Percentiles rank a stretch among this genome's conserved stretches.
phyloP scores from a whole-genome alignment of 2,888 invertebrate genomes.

The Electrophaes corylata region DNA sequence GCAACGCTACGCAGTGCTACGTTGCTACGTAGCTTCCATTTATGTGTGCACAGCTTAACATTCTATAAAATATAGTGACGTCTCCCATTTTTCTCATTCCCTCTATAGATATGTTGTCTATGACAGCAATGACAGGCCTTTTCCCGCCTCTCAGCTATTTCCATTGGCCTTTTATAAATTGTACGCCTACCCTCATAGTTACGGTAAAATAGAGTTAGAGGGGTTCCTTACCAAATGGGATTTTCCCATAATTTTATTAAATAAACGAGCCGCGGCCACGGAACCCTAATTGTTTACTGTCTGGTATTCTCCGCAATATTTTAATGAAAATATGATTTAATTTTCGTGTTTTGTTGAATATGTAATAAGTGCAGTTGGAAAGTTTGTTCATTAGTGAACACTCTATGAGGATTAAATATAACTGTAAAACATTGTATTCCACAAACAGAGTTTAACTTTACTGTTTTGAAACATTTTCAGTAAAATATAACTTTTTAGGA shows the following conservation, averaged over 20 bases:
- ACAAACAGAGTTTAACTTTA: constrained; percentile 14
- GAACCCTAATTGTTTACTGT: constrained; percentile 64
- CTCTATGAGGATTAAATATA: constrained; percentile 25
- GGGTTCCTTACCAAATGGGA: constrained; percentile 72
- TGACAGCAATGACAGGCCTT: constrained; percentile 78
- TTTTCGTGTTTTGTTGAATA: constrained; percentile 41
- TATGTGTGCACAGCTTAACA: constrained; percentile 31
- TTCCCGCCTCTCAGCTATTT: constrained; percentile 75
- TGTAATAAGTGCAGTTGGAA: constrained; percentile 40
- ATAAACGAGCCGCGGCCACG: constrained; percentile 60
- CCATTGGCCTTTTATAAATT: constrained; percentile 77
- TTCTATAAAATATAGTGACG: constrained; percentile 74
- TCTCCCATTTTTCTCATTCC: constrained; percentile 66
- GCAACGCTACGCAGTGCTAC: constrained; percentile 14
- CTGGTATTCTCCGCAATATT: constrained; percentile 47
- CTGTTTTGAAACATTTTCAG: constrained; percentile 18
- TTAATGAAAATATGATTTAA: constrained; percentile 44
- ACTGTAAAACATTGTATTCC: constrained; percentile 25
- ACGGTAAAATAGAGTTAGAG: constrained; percentile 70
- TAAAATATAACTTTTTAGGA: constrained; percentile 6
- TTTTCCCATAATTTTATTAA: constrained; percentile 78
- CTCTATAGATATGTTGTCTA: constrained; percentile 70
- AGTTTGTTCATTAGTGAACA: constrained; percentile 57
- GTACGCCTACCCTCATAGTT: constrained; percentile 70
- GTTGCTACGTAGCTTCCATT: constrained; percentile 15